Evolutionary conservation across 2,113 vertebrate genomes (phyloP), one percentile per base, ranked within the genome.

Genomic region (Rostratula benghalensis): DNA sequence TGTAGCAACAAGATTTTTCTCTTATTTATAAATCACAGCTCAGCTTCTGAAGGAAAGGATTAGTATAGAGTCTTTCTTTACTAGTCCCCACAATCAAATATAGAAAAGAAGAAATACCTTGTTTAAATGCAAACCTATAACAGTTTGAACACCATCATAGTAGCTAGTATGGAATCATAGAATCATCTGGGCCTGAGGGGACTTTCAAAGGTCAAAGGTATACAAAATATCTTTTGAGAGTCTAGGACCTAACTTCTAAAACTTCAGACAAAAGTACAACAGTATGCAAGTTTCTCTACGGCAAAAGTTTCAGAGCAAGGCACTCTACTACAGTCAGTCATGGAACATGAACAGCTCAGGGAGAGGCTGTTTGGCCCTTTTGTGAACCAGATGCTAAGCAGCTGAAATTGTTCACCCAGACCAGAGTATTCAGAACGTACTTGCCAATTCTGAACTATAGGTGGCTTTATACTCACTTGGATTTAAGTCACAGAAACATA

Each of bases 1-100:
- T 94, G 73, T 46, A 91, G 65, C 64, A 90, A 92, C 19, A 94
- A 75, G 79, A 89, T 70, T 94, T 67, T 93, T 80, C 59, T 83
- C 56, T 71, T 56, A 54, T 67, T 90, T 87, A 84, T 60, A 75
- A 48, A 90, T 75, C 51, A 78, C 37, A 68, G 81, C 33, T 71
- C 35, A 23, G 68, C 65, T 96, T 93, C 53, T 53, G 92, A 81
- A 80, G 6, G 45, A 39, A 94, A 91, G 20, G 54, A 64, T 74
- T 76, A 76, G 11, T 30, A 68, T 8, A 48, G 15, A 13, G 13
- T 61, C 56, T 77, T 56, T 83, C 53, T 54, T 54, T 33, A 81
- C 9, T 8, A 90, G 30, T 8, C 7, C 1, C 0, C 3, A 15
- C 10, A 70, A 63, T 6, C 31, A 33, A 79, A 89, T 63, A n/a